A percentile compares a stretch with the other conserved stretches of the same genome.
Conservation (phyloP, 2,113 vertebrate genomes). For the Prolemur simus region DNA sequence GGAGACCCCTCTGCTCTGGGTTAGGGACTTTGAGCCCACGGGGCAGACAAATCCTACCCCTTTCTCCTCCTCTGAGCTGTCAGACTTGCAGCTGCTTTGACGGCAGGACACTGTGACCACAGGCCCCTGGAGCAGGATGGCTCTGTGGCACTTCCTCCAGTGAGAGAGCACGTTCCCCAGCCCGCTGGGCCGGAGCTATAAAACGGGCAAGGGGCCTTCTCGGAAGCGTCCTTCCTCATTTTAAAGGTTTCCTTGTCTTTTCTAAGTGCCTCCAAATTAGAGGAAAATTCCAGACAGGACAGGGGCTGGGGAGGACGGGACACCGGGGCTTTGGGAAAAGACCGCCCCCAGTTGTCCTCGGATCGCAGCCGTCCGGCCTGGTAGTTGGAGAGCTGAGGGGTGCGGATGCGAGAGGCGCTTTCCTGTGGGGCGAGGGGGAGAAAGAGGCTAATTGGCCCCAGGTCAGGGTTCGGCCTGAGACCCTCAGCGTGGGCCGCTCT, state of each 20-base stretch:
- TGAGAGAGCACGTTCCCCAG: constrained; percentile 6
- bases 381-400: constrained; percentile 82
- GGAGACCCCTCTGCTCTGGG: neutral
- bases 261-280: constrained; percentile 82
- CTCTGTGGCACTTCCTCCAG: constrained; percentile 12
- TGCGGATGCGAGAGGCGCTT: constrained; percentile 57
- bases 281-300: constrained; percentile 80
- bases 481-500: constrained; percentile 68
- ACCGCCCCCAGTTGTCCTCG: constrained; percentile 79
- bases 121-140: constrained; percentile 59
- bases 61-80: neutral
- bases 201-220: constrained; percentile 75
- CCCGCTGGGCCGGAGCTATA: constrained; percentile 65
- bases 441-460: constrained; percentile 67
- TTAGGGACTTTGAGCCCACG: neutral
- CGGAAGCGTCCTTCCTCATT: constrained; percentile 72
- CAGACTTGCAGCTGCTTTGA: no score
- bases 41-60: neutral
- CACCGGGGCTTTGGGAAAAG: constrained; percentile 72
- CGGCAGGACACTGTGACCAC: constrained; percentile 44
- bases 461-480: constrained; percentile 79
- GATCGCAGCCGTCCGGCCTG: constrained; percentile 77
- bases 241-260: constrained; percentile 79
- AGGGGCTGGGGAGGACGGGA: constrained; percentile 64
- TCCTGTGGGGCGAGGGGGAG: constrained; percentile 61